Evolutionary conservation across 2,113 vertebrate species (phyloP).

Genomic region (Neopipo cinnamomea): DNA sequence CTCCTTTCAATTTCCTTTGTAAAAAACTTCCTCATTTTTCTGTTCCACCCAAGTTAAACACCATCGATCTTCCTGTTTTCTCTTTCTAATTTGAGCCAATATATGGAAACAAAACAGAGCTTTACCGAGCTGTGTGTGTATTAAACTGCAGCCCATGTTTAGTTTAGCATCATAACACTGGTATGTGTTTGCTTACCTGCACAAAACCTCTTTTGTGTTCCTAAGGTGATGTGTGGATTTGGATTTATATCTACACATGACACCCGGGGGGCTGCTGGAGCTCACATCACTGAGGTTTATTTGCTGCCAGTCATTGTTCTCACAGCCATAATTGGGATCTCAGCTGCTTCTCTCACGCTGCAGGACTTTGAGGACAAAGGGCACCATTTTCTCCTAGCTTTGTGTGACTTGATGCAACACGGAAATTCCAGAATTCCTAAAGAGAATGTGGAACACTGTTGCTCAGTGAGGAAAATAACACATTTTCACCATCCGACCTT

Average conservation of each 20-base stretch:
- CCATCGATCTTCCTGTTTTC: neutral
- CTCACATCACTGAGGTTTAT: neutral
- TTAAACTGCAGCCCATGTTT: neutral
- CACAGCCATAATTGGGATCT: rapidly evolving
- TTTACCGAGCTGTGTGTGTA: rapidly evolving
- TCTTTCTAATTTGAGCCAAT: neutral
- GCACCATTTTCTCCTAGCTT: neutral
- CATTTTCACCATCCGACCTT: rapidly evolving
- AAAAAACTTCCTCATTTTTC: neutral
- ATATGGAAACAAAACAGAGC: rapidly evolving
- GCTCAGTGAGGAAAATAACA: neutral
- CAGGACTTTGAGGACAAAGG: neutral
- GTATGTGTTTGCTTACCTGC: neutral
- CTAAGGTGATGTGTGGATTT: neutral
- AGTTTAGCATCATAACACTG: neutral
- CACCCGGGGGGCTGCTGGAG: rapidly evolving
- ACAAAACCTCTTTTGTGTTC: neutral
- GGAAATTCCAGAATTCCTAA: neutral
- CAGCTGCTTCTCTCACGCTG: neutral
- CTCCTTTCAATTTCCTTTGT: neutral
- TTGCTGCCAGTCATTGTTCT: neutral
- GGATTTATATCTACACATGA: neutral
- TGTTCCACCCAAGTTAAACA: neutral
- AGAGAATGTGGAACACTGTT: rapidly evolving
- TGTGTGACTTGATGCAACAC: neutral